Evolutionary conservation across 2,113 vertebrate genomes (phyloP).

Genomic region (Caranx melampygus): DNA sequence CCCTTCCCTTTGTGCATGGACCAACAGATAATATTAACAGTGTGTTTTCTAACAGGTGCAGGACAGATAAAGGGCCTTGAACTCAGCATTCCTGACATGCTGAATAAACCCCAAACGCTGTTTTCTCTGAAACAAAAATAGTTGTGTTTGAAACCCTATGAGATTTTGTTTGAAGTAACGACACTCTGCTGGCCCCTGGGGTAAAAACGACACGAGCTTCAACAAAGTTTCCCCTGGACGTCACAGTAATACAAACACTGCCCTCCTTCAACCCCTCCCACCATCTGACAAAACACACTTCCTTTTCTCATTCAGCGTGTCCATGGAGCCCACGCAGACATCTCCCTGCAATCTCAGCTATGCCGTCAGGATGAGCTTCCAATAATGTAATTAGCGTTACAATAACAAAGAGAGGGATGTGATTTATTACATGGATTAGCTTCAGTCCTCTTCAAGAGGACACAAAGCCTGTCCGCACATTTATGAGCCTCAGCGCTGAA

Average conservation of each 20-base stretch:
- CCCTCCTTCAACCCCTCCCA: constrained; percentile 10
- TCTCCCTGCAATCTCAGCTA: constrained; percentile 43
- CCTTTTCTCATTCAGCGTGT: constrained; percentile 11
- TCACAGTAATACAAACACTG: constrained; percentile 41
- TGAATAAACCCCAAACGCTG: background rate
- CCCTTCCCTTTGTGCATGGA: background rate
- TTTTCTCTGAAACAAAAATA: background rate
- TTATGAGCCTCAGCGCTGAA: constrained; percentile 18
- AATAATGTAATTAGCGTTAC: constrained; percentile 68
- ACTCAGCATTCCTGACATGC: constrained; percentile 7
- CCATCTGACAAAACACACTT: constrained; percentile 69
- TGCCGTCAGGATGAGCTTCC: constrained; percentile 48
- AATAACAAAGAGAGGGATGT: constrained; percentile 66
- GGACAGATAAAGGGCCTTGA: background rate
- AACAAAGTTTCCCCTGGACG: constrained; percentile 37
- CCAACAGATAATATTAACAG: background rate
- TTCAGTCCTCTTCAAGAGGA: constrained; percentile 22
- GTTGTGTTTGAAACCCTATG: constrained; percentile 15
- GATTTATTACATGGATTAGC: constrained; percentile 58
- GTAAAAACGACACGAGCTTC: constrained; percentile 56
- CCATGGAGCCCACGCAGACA: constrained; percentile 29
- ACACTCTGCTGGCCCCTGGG: background rate
- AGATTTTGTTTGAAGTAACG: constrained; percentile 34
- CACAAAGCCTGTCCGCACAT: constrained; percentile 3
- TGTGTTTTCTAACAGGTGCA: constrained; percentile 2